Base-by-base conservation (phyloP, 2,888 invertebrate species). In the Athalia circularis region DNA sequence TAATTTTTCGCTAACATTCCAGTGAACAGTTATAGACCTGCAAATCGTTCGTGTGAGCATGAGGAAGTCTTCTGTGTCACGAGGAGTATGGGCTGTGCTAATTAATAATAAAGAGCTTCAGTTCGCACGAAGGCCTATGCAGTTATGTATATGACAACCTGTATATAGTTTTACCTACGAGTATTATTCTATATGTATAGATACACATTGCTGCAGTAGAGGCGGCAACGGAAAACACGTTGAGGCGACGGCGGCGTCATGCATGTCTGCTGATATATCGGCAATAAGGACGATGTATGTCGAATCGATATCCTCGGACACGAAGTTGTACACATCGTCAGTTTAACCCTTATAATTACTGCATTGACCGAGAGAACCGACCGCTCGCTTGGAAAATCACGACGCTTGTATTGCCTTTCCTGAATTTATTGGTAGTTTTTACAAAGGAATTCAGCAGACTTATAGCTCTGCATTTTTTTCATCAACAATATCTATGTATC, bases 241-340 rank as follows among this genome's bases (percentile, higher is more conserved):
- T 62, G 62, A 64, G 75, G 75, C 75, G 62, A 50, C 50, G 64
- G 50, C 52, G 50, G 59, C 59, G 52, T 72, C 59, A 72, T 72
- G 72, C 75, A 61, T 64, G 75, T 62, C 75, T 62, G 62, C 29
- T 13, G 75, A 78, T 85, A 29, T 2, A 86, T 87, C 85, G 86
- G 87, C 85, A 84, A 79, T 81, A 29, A 29, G 80, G 78, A 79
- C 83, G 87, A 88, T 88, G 85, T 88, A 86, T 87, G 88, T 84
- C 88, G 85, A 89, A 89, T 88, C 88, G 87, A 87, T 88, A 86
- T 52, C 45, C 79, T 78, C 80, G 77, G 74, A 72, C 59, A 48
- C 59, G 47, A 72, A 72, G 15, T 72, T 59, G 13, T 59, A 62
- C 50, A 64, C n/a, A 15, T 52, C 64, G 7, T 48, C 50, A 29